Percentiles rank a stretch among this genome's conserved stretches.
phyloP scores from a whole-genome alignment of 2,113 vertebrate species.

The Theristicus caerulescens region DNA sequence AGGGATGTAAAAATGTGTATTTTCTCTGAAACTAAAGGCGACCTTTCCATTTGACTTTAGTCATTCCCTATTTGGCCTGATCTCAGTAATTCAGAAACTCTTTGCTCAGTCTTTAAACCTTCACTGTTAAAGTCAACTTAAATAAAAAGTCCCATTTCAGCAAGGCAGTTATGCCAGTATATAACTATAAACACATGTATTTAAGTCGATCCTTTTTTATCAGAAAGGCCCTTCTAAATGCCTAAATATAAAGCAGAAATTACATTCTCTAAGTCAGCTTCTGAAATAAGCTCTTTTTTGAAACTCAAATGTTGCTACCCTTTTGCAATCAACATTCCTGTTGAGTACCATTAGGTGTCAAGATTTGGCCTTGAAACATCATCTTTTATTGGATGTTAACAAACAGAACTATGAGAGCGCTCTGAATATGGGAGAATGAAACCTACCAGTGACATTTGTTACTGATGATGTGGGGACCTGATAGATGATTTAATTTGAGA shows the following conservation, averaged over 20 bases:
- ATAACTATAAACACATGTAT: not conserved
- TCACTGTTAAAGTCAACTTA: not conserved
- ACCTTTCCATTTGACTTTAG: not conserved
- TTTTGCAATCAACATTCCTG: not conserved
- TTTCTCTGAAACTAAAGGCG: not conserved
- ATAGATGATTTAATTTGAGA: slow-evolving; percentile 16
- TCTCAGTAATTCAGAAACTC: not conserved
- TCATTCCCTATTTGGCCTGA: not conserved
- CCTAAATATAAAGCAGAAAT: not conserved
- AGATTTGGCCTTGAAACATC: not conserved
- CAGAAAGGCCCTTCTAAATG: not conserved
- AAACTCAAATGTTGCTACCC: not conserved
- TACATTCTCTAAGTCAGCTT: not conserved
- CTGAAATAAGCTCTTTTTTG: not conserved
- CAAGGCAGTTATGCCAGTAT: not conserved
- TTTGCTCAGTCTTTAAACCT: not conserved
- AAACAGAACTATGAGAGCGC: not conserved
- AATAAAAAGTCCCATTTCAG: not conserved
- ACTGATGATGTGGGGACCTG: not conserved
- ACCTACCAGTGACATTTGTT: not conserved
- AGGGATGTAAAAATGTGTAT: not conserved
- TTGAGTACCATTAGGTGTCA: not conserved
- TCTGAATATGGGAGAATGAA: not conserved
- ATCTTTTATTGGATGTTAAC: not conserved
- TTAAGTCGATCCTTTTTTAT: not conserved